A percentile compares a stretch with the other conserved stretches of the same genome.
These are phyloP conservation scores for Dolichopus griseipennis DNA, from an alignment of 2,888 invertebrate genomes.

Conservation along the genomic window DNA sequence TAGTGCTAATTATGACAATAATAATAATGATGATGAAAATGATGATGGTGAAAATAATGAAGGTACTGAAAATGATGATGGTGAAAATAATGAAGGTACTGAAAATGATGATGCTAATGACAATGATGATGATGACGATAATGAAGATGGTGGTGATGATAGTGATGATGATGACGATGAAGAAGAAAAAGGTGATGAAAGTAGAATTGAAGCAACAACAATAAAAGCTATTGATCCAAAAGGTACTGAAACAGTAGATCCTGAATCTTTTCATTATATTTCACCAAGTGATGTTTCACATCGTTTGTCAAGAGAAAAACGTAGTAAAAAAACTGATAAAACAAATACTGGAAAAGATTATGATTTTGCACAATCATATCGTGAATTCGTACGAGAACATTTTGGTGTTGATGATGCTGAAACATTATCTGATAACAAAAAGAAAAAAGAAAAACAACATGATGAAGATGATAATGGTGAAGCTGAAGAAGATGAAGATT, in stretches of 20 bases:
- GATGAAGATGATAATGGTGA: conserved; percentile 44
- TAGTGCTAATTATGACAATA: too few species aligned
- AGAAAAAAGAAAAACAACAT: conserved; percentile 22
- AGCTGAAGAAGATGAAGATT: conserved; percentile 16
- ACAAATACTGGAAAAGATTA: conserved; percentile 8
- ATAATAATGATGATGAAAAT: too few species aligned
- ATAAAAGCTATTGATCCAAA: background rate
- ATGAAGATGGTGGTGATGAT: background rate
- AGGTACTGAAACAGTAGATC: background rate
- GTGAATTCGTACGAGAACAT: conserved; percentile 19
- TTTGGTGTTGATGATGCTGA: conserved; percentile 16
- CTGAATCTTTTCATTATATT: conserved; percentile 8
- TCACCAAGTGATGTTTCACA: conserved; percentile 11
- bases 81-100: background rate
- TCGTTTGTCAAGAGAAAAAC: background rate
- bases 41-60: background rate
- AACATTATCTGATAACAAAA: background rate
- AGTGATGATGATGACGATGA: background rate
- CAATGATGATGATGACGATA: background rate
- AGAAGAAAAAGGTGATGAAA: background rate
- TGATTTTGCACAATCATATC: conserved; percentile 17
- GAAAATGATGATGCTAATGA: background rate
- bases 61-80: background rate
- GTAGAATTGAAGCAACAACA: background rate
- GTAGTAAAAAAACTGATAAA: conserved; percentile 1